Base-by-base conservation (phyloP, 2,797 vertebrate genomes). In the Sibirionetta formosa region DNA sequence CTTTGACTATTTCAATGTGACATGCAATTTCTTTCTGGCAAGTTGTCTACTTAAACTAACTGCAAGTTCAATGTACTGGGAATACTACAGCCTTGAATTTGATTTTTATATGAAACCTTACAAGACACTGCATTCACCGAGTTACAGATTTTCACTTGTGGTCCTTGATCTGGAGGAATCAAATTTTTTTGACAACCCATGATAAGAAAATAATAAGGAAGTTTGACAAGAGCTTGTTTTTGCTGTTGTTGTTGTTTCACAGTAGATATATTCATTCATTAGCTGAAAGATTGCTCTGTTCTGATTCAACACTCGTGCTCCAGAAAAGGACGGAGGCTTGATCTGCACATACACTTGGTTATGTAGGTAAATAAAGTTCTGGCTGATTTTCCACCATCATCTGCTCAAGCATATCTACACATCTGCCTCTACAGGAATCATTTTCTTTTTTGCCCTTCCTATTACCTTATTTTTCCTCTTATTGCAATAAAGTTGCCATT, bases 301-400 rank as follows among this genome's bases (percentile, higher is more conserved):
- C 40, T 58, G n/a, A 79, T 69, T 82, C 10, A 76, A 65, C 42
- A n/a, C 20, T 71, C 51, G 7, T n/a, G 33, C 48, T 71, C n/a
- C 1, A 1, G 84, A 86, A 88, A 56, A 86, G 17, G 38, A 90
- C 88, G 13, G 14, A 84, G 38, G 20, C 2, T 58, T 87, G 54
- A 65, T 73, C n/a, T 80, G 51, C 46, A 31, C 16, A 31, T 66
- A 84, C 1, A 0, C 36, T 91, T 82, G 84, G 27, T 24, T 82
- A 1, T 38, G 61, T 69, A 86, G 56, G 29, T 82, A 66, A 70
- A 44, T 15, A 11, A 35, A 92, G 51, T 73, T 80, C 81, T 93
- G 78, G 64, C 58, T 93, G 75, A 72, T 86, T 71, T 89, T 91
- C 75, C 33, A 73, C 15, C 56, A 82, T 91, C 69, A 95, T 82